Evolutionary conservation across 1,140 invertebrate species (phyloP), one percentile per base, ranked within the genome.

Genomic region (Lepidurus packardi): DNA sequence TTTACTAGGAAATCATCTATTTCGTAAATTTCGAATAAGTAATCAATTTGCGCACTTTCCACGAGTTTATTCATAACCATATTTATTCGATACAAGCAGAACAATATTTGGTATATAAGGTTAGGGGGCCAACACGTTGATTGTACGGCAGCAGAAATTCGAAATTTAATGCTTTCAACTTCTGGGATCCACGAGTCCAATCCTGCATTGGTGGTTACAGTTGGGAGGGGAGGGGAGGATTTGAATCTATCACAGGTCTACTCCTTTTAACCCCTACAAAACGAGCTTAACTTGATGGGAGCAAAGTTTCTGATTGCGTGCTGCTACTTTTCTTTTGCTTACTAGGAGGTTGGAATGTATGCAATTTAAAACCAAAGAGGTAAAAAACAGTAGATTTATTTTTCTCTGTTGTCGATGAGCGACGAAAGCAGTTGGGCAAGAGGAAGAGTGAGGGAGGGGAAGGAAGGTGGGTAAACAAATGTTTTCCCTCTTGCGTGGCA

Each of bases 211-310:
- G 10, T 16, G 16, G 53, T 21, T n/a, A 65, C 7, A 7, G 53
- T 65, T 65, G 47, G 47, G 13, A n/a, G 53, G 16, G 16, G 21
- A 7, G 16, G 7, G 53, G 16, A 5, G 21, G 3, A 21, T 65
- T 65, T 16, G 8, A n/a, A n/a, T 65, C 53, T 65, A 65, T 65
- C 53, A 65, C 53, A 65, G 53, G 53, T 65, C 53, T 65, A 65
- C 53, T 13, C 21, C 53, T 65, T 65, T n/a, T 65, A 65, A 65
- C 53, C 53, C 53, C 53, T 65, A 47, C 3, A 65, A 7, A n/a
- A 65, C 21, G 53, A 65, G 21, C 53, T 6, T 11, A 65, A 21
- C 16, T 21, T 16, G 53, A n/a, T 21, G 8, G 21, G 21, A 65
- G 5, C 53, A 65, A 47, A 65, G 21, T 65, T 65, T 65, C 53